A percentile compares a stretch with the other conserved stretches of the same genome.
phyloP scores from a whole-genome alignment of 1,140 invertebrate species.

The Platorchestia sp. region DNA sequence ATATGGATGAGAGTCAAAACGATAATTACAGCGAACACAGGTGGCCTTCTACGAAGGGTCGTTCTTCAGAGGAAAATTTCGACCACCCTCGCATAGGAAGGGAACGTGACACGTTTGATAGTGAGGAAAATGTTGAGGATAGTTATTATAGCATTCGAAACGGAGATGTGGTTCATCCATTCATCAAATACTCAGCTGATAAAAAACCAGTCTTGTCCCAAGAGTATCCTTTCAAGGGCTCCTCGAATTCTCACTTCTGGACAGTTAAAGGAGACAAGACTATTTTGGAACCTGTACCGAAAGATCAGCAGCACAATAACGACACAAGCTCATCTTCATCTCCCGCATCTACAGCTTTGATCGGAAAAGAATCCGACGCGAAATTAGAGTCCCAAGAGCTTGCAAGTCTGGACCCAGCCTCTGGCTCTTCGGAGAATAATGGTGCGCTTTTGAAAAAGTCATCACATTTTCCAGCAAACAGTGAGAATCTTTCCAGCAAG shows the following conservation, averaged over 20 bases:
- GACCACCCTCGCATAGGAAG: not conserved
- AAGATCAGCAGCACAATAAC: not conserved
- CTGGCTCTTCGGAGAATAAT: not conserved
- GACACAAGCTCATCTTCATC: not conserved
- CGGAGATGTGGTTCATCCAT: not conserved
- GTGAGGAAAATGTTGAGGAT: not conserved
- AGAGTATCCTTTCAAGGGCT: slow-evolving; percentile 20
- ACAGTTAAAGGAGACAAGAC: not conserved
- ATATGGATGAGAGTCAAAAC: not conserved
- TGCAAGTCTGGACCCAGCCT: not conserved
- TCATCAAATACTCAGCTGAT: not conserved
- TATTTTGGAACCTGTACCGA: not conserved
- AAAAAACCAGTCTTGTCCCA: not conserved
- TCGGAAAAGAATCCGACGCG: not conserved
- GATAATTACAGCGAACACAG: not conserved
- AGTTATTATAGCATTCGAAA: not conserved
- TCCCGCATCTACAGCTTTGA: not conserved
- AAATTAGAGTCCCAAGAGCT: not conserved
- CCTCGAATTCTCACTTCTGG: not conserved
- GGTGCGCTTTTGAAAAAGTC: not conserved
- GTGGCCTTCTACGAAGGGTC: not conserved
- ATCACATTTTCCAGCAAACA: not conserved
- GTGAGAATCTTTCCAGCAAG: not conserved
- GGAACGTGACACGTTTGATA: not conserved
- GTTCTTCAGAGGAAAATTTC: not conserved